Conservation (phyloP, 1,140 invertebrate species). For the Saccostrea echinata region DNA sequence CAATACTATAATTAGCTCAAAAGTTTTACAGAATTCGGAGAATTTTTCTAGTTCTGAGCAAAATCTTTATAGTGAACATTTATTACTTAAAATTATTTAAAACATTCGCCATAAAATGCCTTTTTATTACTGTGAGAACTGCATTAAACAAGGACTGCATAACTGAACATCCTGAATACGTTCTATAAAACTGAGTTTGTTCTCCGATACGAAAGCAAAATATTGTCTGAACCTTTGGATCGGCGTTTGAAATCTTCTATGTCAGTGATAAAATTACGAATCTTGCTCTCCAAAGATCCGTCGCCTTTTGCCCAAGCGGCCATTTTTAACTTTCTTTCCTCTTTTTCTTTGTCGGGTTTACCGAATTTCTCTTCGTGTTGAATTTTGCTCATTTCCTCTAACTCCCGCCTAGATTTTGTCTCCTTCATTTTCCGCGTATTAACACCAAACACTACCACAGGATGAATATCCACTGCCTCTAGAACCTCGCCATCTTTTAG, state of each 20-base stretch:
- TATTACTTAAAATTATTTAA: too few relatives aligned
- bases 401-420: constrained; percentile 57
- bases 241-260: constrained; percentile 59
- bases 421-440: constrained; percentile 55
- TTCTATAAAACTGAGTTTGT: neutral
- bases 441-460: constrained; percentile 53
- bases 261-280: constrained; percentile 56
- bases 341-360: constrained; percentile 60
- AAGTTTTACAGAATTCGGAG: too few relatives aligned
- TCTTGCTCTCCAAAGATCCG: constrained; percentile 49
- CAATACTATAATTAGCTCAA: too few relatives aligned
- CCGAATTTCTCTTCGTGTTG: constrained; percentile 63
- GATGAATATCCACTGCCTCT: constrained; percentile 53
- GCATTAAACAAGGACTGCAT: too few relatives aligned
- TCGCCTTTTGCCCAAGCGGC: constrained; percentile 56
- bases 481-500: constrained; percentile 57
- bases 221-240: neutral
- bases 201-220: neutral
- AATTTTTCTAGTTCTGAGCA: too few relatives aligned
- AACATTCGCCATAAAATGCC: too few relatives aligned
- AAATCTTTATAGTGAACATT: too few relatives aligned
- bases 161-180: neutral
- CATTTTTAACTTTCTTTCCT: constrained; percentile 51
- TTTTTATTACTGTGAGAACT: too few relatives aligned
- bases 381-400: constrained; percentile 61